These are phyloP conservation scores for Gila orcuttii DNA, from an alignment of 2,113 vertebrate species.

Conservation along the genomic window DNA sequence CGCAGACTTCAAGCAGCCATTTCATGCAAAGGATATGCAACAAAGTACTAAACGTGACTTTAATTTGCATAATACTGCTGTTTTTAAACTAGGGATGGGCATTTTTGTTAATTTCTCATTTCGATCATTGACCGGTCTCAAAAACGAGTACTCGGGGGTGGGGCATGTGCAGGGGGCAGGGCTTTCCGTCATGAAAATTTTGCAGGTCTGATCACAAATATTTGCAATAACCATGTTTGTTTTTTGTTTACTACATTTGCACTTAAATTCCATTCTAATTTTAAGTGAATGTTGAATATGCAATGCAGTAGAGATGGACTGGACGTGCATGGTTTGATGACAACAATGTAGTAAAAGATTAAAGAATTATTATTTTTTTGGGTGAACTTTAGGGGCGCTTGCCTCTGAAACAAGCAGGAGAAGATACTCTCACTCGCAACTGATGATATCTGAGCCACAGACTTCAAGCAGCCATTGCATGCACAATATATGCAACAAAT, in stretches of 20 bases:
- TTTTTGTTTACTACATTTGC: not conserved
- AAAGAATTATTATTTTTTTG: too few relatives aligned
- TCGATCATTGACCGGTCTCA: too few relatives aligned
- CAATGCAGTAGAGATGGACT: too few relatives aligned
- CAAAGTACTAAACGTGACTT: not conserved
- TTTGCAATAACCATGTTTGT: not conserved
- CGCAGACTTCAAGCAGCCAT: not conserved
- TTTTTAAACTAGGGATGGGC: too few relatives aligned
- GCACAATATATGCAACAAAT: constrained; percentile 3
- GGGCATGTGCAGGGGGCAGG: too few relatives aligned
- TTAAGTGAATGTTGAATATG: not conserved
- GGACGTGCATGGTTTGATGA: too few relatives aligned
- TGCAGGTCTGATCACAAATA: not conserved
- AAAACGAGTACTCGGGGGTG: too few relatives aligned
- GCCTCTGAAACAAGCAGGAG: too few relatives aligned
- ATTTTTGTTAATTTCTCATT: too few relatives aligned
- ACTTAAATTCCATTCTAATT: not conserved
- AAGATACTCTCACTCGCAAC: not conserved
- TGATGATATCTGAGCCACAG: not conserved
- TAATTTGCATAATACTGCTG: not conserved
- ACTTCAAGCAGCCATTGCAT: not conserved
- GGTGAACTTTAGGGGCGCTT: too few relatives aligned
- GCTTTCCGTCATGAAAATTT: too few relatives aligned
- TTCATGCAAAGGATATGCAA: constrained; percentile 7
- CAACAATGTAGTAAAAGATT: too few relatives aligned